Base-by-base conservation (phyloP, 2,888 invertebrate genomes). In the Marasmarcha lunaedactyla region DNA sequence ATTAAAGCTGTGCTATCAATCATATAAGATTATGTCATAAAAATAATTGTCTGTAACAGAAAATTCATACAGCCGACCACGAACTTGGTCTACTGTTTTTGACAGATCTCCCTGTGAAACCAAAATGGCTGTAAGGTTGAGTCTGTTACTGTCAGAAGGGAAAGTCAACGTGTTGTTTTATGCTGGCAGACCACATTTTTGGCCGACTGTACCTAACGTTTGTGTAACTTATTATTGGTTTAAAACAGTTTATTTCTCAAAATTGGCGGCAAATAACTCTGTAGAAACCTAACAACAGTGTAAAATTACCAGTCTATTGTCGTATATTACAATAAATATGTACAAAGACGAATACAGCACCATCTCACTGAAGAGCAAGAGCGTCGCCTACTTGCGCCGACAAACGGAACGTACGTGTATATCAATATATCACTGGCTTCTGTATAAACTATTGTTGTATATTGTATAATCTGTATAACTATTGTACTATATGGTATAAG, bases 231-330 rank as follows among this genome's bases (percentile, higher is more conserved):
- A 20, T 20, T n/a, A n/a, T n/a, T n/a, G n/a, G n/a, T n/a, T n/a
- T n/a, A n/a, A n/a, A n/a, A n/a, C n/a, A n/a, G n/a, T n/a, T n/a
- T n/a, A n/a, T n/a, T 57, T 54, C 55, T 46, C 52, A 55, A 52
- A 65, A 64, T 54, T 57, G 61, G 64, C 71, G 57, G 58, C 45
- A 55, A 57, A 72, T 72, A 77, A 64, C 69, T 78, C 69, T 77
- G 78, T 79, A 78, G 78, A 76, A 79, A 78, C 74, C 79, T 79
- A 79, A 79, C 68, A 81, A 79, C 77, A 71, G 52, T 74, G 68
- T 78, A 78, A 77, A 73, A 66, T 71, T 78, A 79, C 81, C 81
- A 78, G 81, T 77, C 81, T 83, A 83, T 81, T 81, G 79, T 68
- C 55, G 59, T 76, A 78, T 76, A 77, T 74, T 81, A 76, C 67